These are phyloP conservation scores for Bellardia pandia DNA, from an alignment of 2,888 invertebrate genomes.

Conservation along the genomic window DNA sequence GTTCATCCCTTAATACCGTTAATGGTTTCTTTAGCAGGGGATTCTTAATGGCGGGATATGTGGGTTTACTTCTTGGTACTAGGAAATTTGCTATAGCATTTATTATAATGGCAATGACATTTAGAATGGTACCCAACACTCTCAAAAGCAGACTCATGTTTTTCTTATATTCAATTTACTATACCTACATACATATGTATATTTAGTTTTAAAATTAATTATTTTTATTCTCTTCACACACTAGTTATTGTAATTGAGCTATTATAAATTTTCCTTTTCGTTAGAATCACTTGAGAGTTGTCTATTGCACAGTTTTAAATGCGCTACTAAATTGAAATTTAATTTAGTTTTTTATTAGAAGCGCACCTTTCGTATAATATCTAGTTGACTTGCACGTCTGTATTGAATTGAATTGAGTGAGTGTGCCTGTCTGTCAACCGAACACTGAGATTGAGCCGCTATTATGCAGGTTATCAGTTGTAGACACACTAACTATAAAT, in stretches of 20 bases:
- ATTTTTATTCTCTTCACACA: background rate
- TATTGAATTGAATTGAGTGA: background rate
- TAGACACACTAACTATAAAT: conserved; percentile 26
- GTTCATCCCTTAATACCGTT: conserved; percentile 75
- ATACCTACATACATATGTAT: background rate
- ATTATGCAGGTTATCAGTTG: conserved; percentile 51
- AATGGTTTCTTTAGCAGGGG: conserved; percentile 77
- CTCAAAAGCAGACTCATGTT: conserved; percentile 78
- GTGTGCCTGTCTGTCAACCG: background rate
- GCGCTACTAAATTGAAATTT: conserved; percentile 54
- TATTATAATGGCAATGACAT: conserved; percentile 74
- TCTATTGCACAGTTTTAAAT: conserved; percentile 35
- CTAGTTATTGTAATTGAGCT: background rate
- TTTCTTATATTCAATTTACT: background rate
- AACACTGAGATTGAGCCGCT: background rate
- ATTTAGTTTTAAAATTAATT: background rate
- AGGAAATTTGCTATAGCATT: conserved; percentile 75
- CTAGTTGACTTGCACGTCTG: conserved; percentile 28
- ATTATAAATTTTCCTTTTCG: background rate
- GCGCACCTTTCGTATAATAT: conserved; percentile 29
- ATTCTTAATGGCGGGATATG: conserved; percentile 77
- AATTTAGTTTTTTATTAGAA: conserved; percentile 52
- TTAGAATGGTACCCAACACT: conserved; percentile 75
- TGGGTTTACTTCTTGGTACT: conserved; percentile 73
- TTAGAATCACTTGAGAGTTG: conserved; percentile 22